Evolutionary conservation across 2,888 invertebrate genomes (phyloP), one percentile per base, ranked within the genome.

Genomic region (Cerastoderma edule): DNA sequence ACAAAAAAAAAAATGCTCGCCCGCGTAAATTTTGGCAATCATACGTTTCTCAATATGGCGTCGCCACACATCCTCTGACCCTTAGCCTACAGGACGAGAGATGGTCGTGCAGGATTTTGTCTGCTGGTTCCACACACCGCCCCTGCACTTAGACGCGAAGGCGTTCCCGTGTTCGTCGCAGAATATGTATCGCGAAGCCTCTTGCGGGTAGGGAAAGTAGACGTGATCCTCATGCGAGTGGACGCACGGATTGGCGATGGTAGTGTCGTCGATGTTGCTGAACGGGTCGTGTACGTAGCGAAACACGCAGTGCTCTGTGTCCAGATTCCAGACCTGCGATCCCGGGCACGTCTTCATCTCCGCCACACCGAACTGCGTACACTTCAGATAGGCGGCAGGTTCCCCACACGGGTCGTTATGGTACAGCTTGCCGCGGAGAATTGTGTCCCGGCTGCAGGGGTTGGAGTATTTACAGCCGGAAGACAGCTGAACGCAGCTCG

Each of bases 161-260:
- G 86, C 87, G 53, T 89, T 85, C 10, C 89, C 89, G 44, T 84
- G 83, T 27, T 81, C 79, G 66, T 90, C 89, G 69, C 90, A 90
- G 46, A 90, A 86, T 66, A 88, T 87, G 70, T 83, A 90, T 65
- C 84, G 86, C 24, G 63, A 67, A 8, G 74, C 56, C 46, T 87
- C 80, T 8, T 66, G 63, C 0, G 85, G 83, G 44, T 85, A 82
- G 4, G 88, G 85, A 50, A 86, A 87, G 70, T 85, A 88, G 57
- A 81, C 84, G 64, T 82, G 82, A 22, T 77, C 79, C 54, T 67
- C 69, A 32, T 82, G 82, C 27, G 74, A 54, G 33, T 82, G 75
- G 8, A 77, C 57, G 68, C 82, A 82, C 46, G 82, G 82, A 44
- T 82, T 82, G 5, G n/a, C 32, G 1, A 82, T 48, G 13, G 27